Percentiles rank a stretch among this genome's conserved stretches.
Evolutionary conservation across 2,113 vertebrate genomes (phyloP).

Genomic region (Ictidomys tridecemlineatus): DNA sequence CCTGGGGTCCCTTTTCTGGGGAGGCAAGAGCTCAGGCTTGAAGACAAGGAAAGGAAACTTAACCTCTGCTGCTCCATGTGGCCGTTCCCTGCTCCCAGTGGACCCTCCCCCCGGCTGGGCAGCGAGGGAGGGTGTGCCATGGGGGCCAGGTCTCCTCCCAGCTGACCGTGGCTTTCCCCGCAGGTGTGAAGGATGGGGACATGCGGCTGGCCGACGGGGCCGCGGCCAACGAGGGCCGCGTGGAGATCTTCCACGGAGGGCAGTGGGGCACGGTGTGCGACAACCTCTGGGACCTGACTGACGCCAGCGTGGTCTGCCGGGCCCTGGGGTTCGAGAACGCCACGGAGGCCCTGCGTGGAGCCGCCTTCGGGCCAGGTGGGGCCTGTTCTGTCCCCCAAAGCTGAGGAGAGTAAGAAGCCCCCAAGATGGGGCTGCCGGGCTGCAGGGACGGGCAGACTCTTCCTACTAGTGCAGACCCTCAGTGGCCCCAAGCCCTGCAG

Average conservation of each 20-base stretch:
- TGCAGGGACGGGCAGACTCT: background rate
- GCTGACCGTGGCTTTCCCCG: background rate
- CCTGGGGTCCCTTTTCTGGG: background rate
- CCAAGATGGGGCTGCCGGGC: background rate
- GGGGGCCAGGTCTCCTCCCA: fast-evolving
- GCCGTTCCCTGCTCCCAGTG: fast-evolving
- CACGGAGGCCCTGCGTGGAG: constrained; percentile 76
- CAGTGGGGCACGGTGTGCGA: constrained; percentile 92
- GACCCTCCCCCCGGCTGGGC: background rate
- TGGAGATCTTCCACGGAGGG: constrained; percentile 90
- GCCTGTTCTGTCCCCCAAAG: background rate
- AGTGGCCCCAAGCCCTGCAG: too few relatives aligned
- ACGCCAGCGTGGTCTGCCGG: constrained; percentile 89
- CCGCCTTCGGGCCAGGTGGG: constrained; percentile 86
- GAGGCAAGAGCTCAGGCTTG: background rate
- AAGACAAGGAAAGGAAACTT: background rate
- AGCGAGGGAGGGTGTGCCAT: background rate
- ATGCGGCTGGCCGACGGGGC: constrained; percentile 67
- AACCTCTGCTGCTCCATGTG: background rate
- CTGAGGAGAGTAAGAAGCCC: background rate
- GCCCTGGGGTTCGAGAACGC: constrained; percentile 88
- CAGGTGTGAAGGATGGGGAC: constrained; percentile 83
- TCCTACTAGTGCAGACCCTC: fast-evolving
- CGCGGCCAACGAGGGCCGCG: constrained; percentile 84
- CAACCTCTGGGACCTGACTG: constrained; percentile 87